Conservation (phyloP, 2,888 invertebrate genomes). For the Mythimna pallens region DNA sequence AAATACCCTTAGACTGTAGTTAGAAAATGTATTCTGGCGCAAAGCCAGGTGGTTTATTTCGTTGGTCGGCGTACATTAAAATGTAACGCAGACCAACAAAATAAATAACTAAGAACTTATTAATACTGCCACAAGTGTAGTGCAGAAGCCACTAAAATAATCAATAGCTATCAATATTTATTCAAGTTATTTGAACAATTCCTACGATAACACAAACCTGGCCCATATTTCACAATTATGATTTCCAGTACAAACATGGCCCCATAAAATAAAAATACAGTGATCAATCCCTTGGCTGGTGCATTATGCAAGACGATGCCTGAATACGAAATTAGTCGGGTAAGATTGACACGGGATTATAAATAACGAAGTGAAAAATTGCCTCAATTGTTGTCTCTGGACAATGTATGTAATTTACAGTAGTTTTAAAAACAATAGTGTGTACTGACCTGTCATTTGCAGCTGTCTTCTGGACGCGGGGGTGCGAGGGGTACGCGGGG, state of each 20-base stretch:
- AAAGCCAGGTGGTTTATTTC: too few relatives aligned
- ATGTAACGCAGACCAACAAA: conserved; percentile 39
- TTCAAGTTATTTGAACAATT: conserved; percentile 49
- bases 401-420: conserved; percentile 32
- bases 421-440: conserved; percentile 48
- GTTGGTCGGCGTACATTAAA: conserved; percentile 50
- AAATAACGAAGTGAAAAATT: conserved; percentile 61
- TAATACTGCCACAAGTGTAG: conserved; percentile 50
- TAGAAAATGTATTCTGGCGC: conserved; percentile 50
- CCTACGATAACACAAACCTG: conserved; percentile 50
- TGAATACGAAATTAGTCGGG: conserved; percentile 68
- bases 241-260: conserved; percentile 54
- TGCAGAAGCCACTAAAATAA: conserved; percentile 58
- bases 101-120: conserved; percentile 49
- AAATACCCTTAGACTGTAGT: conserved; percentile 40
- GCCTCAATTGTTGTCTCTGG: conserved; percentile 39
- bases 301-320: conserved; percentile 68
- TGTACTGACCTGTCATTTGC: conserved; percentile 88
- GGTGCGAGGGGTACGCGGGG: conserved; percentile 86
- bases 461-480: conserved; percentile 88
- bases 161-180: conserved; percentile 54
- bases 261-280: conserved; percentile 63
- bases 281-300: conserved; percentile 61
- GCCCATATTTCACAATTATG: conserved; percentile 64
- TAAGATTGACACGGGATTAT: conserved; percentile 57